Evolutionary conservation across 2,113 vertebrate genomes (phyloP), one percentile per base, ranked within the genome.

Genomic region (Ariopsis seemanni): DNA sequence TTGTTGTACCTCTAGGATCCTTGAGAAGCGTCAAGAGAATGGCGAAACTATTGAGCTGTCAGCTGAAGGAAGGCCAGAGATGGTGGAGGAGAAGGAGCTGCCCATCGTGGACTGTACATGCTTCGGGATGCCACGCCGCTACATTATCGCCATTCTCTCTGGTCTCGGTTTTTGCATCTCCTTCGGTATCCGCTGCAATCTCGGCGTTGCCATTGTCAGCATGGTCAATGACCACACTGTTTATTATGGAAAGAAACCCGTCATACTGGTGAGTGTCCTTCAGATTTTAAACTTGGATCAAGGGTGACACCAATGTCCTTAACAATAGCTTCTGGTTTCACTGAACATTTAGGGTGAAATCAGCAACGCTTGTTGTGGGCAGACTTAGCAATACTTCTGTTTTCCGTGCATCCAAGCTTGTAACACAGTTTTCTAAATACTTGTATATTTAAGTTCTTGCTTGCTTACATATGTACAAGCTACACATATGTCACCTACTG

Each of bases 191-290:
- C 94, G 97, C 87, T 98, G 97, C 93, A 98, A 98, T 93, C 93
- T 98, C 90, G 97, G 97, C 0, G 97, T 98, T 89, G 97, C 97
- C 93, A 97, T 98, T 8, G 97, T 98, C 27, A 97, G 97, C 94
- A 98, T 98, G 97, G 97, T 98, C 92, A 98, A 98, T 85, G 97
- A 97, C 90, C 97, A 97, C 89, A 97, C 97, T 0, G 95, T 97
- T 83, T 96, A 94, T 87, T 94, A 92, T 65, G 96, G 96, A 71
- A 96, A 96, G 91, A 97, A 97, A 91, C 94, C 96, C 84, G 93
- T 97, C 34, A 93, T 98, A 67, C 95, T 96, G 97, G 97, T 96
- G 60, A 94, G 94, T 55, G 12, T 58, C 10, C 57, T 62, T 62
- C 18, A 62, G 79, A 79, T 17, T 57, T n/a, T 27, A 57, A 79